These are phyloP conservation scores for Amphilophus citrinellus DNA, from an alignment of 2,113 vertebrate genomes.

Conservation along the genomic window DNA sequence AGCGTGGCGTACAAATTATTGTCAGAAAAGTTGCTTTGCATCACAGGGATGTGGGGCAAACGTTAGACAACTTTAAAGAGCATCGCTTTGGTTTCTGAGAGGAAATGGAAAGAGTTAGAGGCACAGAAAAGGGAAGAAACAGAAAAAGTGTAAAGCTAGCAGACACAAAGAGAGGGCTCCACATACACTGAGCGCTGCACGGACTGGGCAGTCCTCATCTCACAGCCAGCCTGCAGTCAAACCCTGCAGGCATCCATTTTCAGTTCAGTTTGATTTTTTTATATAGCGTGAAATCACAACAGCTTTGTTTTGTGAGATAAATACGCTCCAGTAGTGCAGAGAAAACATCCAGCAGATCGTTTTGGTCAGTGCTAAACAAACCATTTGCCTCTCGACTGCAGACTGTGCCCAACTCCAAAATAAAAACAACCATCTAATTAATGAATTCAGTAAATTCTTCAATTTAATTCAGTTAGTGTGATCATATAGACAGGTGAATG, in stretches of 20 bases:
- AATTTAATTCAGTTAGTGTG: too few species aligned
- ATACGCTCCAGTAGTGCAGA: background rate
- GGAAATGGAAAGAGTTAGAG: background rate
- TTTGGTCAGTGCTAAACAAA: background rate
- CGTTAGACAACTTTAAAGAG: background rate
- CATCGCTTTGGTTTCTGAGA: background rate
- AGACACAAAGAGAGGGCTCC: background rate
- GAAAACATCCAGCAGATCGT: background rate
- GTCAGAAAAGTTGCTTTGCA: background rate
- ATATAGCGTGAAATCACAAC: too few species aligned
- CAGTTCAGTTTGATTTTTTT: too few species aligned
- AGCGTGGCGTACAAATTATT: background rate
- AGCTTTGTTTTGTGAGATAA: too few species aligned
- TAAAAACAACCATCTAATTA: background rate
- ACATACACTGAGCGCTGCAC: background rate
- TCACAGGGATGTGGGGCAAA: background rate
- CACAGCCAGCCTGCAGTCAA: background rate
- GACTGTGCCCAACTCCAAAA: background rate
- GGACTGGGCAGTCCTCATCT: conserved; percentile 20
- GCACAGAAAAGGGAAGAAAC: background rate
- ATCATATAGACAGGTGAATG: too few species aligned
- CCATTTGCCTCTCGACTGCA: background rate
- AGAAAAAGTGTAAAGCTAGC: background rate
- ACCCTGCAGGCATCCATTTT: background rate
- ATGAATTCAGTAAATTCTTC: background rate